A percentile compares a stretch with the other conserved stretches of the same genome.
phyloP scores from a whole-genome alignment of 2,797 vertebrate genomes.

The Premnoplex brunnescens region DNA sequence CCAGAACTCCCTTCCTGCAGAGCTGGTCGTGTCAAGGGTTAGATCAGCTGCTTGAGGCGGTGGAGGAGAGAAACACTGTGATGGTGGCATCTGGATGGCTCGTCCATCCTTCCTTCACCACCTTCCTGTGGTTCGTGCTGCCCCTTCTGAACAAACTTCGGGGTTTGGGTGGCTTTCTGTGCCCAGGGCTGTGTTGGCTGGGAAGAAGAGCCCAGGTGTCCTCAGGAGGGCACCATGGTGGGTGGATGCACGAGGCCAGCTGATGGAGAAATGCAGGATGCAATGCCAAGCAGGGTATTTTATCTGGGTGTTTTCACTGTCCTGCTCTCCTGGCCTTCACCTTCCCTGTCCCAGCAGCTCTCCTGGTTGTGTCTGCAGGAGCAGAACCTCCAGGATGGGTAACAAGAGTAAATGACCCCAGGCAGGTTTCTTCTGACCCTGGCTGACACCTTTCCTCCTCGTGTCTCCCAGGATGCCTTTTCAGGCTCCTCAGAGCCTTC shows the following conservation, averaged over 20 bases:
- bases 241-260: not conserved
- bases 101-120: not conserved
- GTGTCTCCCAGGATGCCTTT: not conserved
- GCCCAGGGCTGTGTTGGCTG: accelerated
- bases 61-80: not conserved
- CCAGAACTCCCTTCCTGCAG: not conserved
- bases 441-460: accelerated
- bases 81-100: not conserved
- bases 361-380: not conserved
- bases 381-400: not conserved
- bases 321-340: not conserved
- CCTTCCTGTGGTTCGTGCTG: not conserved
- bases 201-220: not conserved
- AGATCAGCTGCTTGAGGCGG: not conserved
- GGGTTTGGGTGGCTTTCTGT: not conserved
- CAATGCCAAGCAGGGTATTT: not conserved
- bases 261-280: too few relatives aligned
- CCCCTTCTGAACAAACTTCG: not conserved
- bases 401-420: not conserved
- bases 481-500: not conserved
- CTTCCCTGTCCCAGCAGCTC: not conserved
- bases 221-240: not conserved
- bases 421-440: not conserved
- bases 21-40: accelerated
- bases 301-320: not conserved